Conservation (phyloP, 1,140 invertebrate genomes). For the Achatina immaculata region DNA sequence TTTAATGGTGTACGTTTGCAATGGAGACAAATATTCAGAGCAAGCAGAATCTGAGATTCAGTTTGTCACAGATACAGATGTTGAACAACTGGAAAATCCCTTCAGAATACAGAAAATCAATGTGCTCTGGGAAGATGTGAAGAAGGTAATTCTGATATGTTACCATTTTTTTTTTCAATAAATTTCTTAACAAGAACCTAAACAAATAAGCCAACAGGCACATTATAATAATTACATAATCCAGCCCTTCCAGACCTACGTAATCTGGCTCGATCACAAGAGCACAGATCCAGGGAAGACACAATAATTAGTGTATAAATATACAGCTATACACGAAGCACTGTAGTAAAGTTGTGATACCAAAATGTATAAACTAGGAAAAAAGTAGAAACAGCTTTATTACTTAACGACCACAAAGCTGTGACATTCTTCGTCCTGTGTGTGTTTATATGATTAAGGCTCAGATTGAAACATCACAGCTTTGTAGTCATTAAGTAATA, state of each 20-base stretch:
- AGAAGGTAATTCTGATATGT: slow-evolving; percentile 76
- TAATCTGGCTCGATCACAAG: neutral
- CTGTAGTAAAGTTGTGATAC: too few species aligned
- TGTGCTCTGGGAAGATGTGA: slow-evolving; percentile 85
- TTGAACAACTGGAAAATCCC: slow-evolving; percentile 78
- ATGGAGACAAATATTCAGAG: slow-evolving; percentile 12
- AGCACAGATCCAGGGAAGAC: neutral
- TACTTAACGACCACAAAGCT: too few species aligned
- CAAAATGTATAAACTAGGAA: too few species aligned
- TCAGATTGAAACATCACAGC: too few species aligned
- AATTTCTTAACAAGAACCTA: too few species aligned
- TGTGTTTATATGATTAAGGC: too few species aligned
- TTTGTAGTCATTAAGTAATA: too few species aligned
- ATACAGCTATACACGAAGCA: too few species aligned
- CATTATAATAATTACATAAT: neutral
- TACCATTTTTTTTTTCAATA: neutral
- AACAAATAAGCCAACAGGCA: too few species aligned
- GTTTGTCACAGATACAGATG: slow-evolving; percentile 49
- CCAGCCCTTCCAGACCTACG: neutral
- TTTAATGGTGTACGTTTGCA: neutral
- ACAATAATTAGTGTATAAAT: too few species aligned
- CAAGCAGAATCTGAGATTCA: neutral
- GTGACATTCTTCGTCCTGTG: too few species aligned
- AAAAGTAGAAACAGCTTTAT: too few species aligned
- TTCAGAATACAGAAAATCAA: slow-evolving; percentile 89